These are phyloP conservation scores for Paracentrotus lividus DNA, from an alignment of 53 echinoderm and acorn worm genomes.

Conservation along the genomic window DNA sequence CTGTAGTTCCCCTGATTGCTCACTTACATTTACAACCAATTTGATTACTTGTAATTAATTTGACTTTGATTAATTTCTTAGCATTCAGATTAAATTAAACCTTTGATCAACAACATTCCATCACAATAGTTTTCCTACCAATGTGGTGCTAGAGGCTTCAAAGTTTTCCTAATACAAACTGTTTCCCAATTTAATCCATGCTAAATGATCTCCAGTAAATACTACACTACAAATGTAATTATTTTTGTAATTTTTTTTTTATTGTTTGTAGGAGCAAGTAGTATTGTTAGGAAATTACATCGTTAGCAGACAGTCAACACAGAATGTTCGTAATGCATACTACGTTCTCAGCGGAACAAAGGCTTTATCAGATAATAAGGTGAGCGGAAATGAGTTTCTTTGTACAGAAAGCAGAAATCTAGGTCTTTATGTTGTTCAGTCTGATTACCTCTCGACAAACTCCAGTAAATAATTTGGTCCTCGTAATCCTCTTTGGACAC, in stretches of 20 bases:
- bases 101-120: no score
- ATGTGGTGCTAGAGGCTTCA: neutral
- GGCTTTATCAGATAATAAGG: conserved; percentile 89
- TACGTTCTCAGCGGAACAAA: conserved; percentile 81
- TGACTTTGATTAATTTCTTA: no score
- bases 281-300: conserved; percentile 93
- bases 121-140: neutral
- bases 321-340: conserved; percentile 91
- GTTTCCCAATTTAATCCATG: neutral
- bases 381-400: conserved; percentile 19
- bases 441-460: no score
- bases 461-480: no score
- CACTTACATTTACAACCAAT: no score
- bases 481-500: no score
- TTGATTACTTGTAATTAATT: no score
- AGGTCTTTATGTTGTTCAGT: no score
- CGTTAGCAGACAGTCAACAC: conserved; percentile 91
- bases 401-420: no score
- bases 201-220: neutral
- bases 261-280: conserved; percentile 86
- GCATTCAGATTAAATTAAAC: no score
- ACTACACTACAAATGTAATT: neutral
- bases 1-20: no score
- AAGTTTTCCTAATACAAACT: neutral
- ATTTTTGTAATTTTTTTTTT: neutral